Evolutionary conservation across 2,888 invertebrate genomes (phyloP), one percentile per base, ranked within the genome.

Genomic region (Pseudoips prasinana): DNA sequence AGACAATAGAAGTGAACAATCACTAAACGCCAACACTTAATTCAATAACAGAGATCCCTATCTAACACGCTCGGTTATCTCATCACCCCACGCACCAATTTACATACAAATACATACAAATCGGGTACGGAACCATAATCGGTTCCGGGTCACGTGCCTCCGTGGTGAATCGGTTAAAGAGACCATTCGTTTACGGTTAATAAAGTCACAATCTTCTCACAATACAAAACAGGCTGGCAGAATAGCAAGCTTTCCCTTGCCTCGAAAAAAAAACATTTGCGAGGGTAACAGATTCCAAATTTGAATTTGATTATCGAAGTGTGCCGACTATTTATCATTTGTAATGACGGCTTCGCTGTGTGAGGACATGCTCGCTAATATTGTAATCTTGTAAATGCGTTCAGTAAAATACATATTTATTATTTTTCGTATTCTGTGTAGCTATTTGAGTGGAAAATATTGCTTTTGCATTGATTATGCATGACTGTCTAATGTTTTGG

Each of bases 61-160:
- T 85, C 85, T 73, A 66, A 62, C 72, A 75, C 73, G 78, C 71
- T 79, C 68, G 72, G 77, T 77, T 83, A 84, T 85, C 85, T 83
- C 64, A 46, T 73, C 79, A 72, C 83, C 81, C 81, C 79, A 77
- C 68, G 64, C 66, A 54, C 58, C 66, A 72, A 84, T 85, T 86
- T 81, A 81, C 85, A 83, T 84, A 81, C 82, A 85, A 82, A 86
- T 82, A 78, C 77, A 74, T 77, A 80, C 78, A 80, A 79, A 80
- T 77, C 75, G 67, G 69, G 68, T 69, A 65, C 72, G 73, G 78
- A 69, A 74, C 77, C 78, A 65, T 73, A 80, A 86, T 89, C 82
- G 76, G 86, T 87, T 86, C 83, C 86, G 84, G 81, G 90, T 91
- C 91, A 90, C 91, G 91, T 91, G 91, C 67, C 60, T 71, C 81